Conservation (phyloP, 2,113 vertebrate species). For the Halcyon senegalensis region DNA sequence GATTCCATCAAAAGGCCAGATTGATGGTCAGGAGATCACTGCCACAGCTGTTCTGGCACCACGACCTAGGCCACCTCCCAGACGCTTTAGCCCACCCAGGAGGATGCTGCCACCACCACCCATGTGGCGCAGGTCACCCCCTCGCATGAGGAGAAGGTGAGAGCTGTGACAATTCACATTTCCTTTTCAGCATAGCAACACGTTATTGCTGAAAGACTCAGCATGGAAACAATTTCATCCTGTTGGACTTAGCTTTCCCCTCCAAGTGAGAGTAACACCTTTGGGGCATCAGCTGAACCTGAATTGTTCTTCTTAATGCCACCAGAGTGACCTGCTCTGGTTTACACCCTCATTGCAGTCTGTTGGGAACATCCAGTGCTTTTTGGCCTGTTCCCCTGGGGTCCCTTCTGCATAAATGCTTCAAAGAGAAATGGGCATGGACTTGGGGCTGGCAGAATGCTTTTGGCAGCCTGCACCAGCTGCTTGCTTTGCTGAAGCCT, state of each 20-base stretch:
- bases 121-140: slow-evolving; percentile 93
- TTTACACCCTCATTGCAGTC: not conserved
- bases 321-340: not conserved
- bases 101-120: slow-evolving; percentile 92
- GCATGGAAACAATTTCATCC: accelerated
- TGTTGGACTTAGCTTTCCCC: not conserved
- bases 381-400: not conserved
- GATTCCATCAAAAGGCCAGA: slow-evolving; percentile 83
- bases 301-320: not conserved
- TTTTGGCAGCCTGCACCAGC: not conserved
- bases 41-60: slow-evolving; percentile 91
- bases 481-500: not conserved
- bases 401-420: not conserved
- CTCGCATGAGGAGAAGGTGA: slow-evolving; percentile 94
- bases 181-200: not conserved
- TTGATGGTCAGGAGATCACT: slow-evolving; percentile 96
- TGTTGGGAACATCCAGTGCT: not conserved
- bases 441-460: not conserved
- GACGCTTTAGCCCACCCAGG: slow-evolving; percentile 89
- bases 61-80: slow-evolving; percentile 82
- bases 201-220: accelerated
- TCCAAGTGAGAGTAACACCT: not conserved
- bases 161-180: not conserved
- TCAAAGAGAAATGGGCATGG: not conserved
- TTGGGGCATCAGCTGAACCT: not conserved